Base-by-base conservation (phyloP, 2,888 invertebrate species). In the Crepidodera aurea region DNA sequence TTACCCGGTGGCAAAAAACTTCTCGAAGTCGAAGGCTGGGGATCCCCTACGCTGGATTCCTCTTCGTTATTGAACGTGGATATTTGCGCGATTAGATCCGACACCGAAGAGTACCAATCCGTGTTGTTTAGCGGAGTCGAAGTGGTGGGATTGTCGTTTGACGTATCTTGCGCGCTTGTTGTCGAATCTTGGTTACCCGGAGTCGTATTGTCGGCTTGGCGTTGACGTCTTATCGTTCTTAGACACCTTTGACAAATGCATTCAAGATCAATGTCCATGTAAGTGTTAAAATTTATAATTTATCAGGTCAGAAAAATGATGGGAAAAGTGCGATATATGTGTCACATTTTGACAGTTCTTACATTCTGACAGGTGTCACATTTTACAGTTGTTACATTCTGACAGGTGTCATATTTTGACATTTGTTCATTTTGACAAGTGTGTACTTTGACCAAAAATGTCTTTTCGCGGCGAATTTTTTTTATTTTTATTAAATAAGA, bases 151-250 rank as follows among this genome's bases (percentile, higher is more conserved):
- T 27, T 48, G 2, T 48, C 55, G 5, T 32, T 8, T 6, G 42
- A n/a, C 1, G 50, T 3, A n/a, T 37, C 46, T 29, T 44, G 42
- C 1, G 19, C 34, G 34, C 37, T 8, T 3, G 16, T 25, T 1
- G 50, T 3, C n/a, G 51, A n/a, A 3, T 62, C 56, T 29, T 53
- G 64, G 15, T 12, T 25, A 1, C 51, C 5, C 13, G 37, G 39
- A 10, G 46, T 39, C 12, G 25, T 39, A 18, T 25, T 51, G 27
- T 60, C 51, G 1, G 39, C 13, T 18, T 51, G 60, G 6, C 63
- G 48, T 19, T 66, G 65, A 34, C 71, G 32, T 46, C 66, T 68
- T 5, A 73, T 67, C 1, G 65, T 69, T 12, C 73, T 61, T 51
- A 74, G 62, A 63, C 71, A 74, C 39, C 73, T 34, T 34, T 8